A percentile compares a stretch with the other conserved stretches of the same genome.
phyloP scores from a whole-genome alignment of 1,140 invertebrate species.

The Acromyrmex echinatior region DNA sequence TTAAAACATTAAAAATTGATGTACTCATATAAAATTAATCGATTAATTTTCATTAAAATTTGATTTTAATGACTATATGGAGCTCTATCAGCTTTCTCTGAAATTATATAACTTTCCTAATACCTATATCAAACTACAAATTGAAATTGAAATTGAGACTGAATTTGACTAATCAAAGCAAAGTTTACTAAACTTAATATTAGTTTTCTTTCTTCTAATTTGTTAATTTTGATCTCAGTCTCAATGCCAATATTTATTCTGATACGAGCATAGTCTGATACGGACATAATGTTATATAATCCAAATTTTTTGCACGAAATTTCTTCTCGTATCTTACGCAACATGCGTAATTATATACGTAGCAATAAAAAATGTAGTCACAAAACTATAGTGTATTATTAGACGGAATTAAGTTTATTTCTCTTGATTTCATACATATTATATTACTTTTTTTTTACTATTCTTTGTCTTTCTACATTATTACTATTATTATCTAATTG shows the following conservation, averaged over 20 bases:
- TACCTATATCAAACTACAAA: too few relatives aligned
- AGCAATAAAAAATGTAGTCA: background rate
- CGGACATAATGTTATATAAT: background rate
- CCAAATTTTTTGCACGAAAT: background rate
- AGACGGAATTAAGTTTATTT: background rate
- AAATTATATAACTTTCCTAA: background rate
- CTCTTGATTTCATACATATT: background rate
- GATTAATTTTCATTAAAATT: background rate
- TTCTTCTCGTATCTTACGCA: background rate
- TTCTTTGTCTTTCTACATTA: background rate
- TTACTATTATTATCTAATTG: background rate
- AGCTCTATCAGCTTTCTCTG: background rate
- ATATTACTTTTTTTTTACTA: background rate
- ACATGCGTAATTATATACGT: background rate
- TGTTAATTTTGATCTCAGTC: too few relatives aligned
- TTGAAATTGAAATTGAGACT: too few relatives aligned
- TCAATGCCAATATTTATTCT: too few relatives aligned
- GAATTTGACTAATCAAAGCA: too few relatives aligned
- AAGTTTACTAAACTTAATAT: too few relatives aligned
- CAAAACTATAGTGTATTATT: slow-evolving; percentile 3
- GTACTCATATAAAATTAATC: background rate
- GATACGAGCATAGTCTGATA: too few relatives aligned
- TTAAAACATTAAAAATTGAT: background rate
- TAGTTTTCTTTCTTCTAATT: too few relatives aligned
- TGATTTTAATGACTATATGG: background rate